A percentile compares a stretch with the other conserved stretches of the same genome.
These are phyloP conservation scores for Gambusia yucatana DNA, from an alignment of 2,797 vertebrate species.

Conservation along the genomic window DNA sequence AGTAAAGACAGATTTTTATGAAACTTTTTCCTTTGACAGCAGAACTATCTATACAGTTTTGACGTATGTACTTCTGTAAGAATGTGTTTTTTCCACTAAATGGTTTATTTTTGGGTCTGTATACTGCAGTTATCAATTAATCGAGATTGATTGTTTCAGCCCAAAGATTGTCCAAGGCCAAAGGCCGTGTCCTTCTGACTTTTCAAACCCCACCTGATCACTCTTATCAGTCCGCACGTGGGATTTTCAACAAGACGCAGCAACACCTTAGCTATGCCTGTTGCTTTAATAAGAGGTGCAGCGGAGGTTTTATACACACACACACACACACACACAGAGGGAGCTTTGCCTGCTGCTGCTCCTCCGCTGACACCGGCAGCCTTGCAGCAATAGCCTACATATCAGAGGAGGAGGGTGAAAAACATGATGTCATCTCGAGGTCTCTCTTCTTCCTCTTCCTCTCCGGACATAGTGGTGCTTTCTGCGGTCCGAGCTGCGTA, in stretches of 20 bases:
- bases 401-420: conserved; percentile 48
- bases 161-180: too few relatives aligned
- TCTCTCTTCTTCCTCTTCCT: conserved; percentile 29
- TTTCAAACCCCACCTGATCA: neutral
- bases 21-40: too few relatives aligned
- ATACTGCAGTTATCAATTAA: too few relatives aligned
- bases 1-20: too few relatives aligned
- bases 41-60: too few relatives aligned
- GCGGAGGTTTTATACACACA: conserved; percentile 8
- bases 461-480: conserved; percentile 51
- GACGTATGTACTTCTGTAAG: too few relatives aligned
- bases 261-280: neutral
- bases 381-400: conserved; percentile 62
- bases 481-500: conserved; percentile 45
- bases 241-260: neutral
- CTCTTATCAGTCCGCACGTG: neutral
- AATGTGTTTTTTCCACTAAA: too few relatives aligned
- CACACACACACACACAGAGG: conserved; percentile 11
- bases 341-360: conserved; percentile 34
- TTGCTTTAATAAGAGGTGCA: neutral
- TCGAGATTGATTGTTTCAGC: too few relatives aligned
- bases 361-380: conserved; percentile 35
- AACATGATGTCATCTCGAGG: conserved; percentile 70
- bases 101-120: too few relatives aligned
- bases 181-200: too few relatives aligned